Evolutionary conservation across 2,797 vertebrate genomes (phyloP), one percentile per base, ranked within the genome.

Genomic region (Brotogeris chrysoptera): DNA sequence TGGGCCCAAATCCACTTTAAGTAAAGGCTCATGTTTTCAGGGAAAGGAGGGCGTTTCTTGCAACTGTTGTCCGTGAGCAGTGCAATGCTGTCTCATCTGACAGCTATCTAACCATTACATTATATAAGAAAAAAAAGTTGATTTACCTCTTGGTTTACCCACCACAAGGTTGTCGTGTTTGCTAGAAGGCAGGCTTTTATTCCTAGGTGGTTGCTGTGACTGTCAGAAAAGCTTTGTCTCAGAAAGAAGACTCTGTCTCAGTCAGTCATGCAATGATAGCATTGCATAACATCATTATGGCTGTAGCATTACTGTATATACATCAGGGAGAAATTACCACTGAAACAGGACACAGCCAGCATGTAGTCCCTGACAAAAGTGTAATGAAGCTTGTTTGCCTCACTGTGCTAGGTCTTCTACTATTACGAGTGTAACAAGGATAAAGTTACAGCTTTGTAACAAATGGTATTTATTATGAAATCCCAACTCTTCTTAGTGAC

Each of bases 381-480:
- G 6, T 32, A 49, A 55, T 27, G 9, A 85, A 23, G 10, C 4
- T 27, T 43, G 2, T 68, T 70, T 92, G 50, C 10, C 44, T 82
- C 30, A 20, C 18, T 52, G 11, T 77, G 65, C 0, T 0, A 32
- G 3, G 10, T 61, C 23, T 7, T 68, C 44, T 63, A 11, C 16
- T 73, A 7, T 32, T 61, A 52, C 6, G 49, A 77, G 17, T 6
- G 6, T 49, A 82, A 87, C 16, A 39, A 21, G 20, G 20, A 52
- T 44, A 77, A 91, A 74, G 60, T 39, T 4, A 41, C 25, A 49
- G 23, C 30, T 38, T 61, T 24, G 11, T 53, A 47, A 59, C n/a
- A n/a, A 80, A 73, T 17, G 6, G 24, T 14, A 38, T 50, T 83
- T 63, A n/a, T 32, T 59, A 36, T 17, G 24, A 84, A 92, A 82